phyloP scores from a whole-genome alignment of 2,888 invertebrate genomes.

The Nomada fabriciana region DNA sequence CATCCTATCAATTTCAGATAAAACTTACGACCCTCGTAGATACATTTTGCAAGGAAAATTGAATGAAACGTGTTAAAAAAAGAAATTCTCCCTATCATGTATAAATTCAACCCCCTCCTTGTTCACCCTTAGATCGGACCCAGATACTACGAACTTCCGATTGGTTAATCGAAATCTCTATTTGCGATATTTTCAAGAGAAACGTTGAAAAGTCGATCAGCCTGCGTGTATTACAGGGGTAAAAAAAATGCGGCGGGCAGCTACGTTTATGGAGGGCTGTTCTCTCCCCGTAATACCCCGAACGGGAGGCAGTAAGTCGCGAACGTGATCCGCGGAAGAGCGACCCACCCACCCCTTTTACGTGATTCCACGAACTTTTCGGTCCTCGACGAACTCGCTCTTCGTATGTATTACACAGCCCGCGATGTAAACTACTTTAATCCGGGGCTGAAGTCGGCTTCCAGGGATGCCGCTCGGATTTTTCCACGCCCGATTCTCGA shows the following conservation, averaged over 20 bases:
- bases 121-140: too few relatives aligned
- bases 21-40: background rate
- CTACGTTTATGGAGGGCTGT: slow-evolving; percentile 41
- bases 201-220: slow-evolving; percentile 36
- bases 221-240: slow-evolving; percentile 7
- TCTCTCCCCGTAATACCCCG: slow-evolving; percentile 54
- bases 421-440: slow-evolving; percentile 68
- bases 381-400: slow-evolving; percentile 44
- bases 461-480: slow-evolving; percentile 36
- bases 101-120: background rate
- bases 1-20: slow-evolving; percentile 12
- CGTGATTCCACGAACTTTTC: slow-evolving; percentile 66
- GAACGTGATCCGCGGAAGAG: slow-evolving; percentile 72
- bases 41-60: background rate
- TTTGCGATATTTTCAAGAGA: too few relatives aligned
- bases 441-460: slow-evolving; percentile 43
- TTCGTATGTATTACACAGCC: slow-evolving; percentile 68
- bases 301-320: slow-evolving; percentile 65
- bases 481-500: slow-evolving; percentile 47
- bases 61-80: background rate
- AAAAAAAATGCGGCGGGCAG: slow-evolving; percentile 32
- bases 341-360: slow-evolving; percentile 41
- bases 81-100: background rate
- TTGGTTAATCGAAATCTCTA: too few relatives aligned
- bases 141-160: too few relatives aligned